These are phyloP conservation scores for Poecilia wingei DNA, from an alignment of 2,797 vertebrate genomes.

Conservation along the genomic window DNA sequence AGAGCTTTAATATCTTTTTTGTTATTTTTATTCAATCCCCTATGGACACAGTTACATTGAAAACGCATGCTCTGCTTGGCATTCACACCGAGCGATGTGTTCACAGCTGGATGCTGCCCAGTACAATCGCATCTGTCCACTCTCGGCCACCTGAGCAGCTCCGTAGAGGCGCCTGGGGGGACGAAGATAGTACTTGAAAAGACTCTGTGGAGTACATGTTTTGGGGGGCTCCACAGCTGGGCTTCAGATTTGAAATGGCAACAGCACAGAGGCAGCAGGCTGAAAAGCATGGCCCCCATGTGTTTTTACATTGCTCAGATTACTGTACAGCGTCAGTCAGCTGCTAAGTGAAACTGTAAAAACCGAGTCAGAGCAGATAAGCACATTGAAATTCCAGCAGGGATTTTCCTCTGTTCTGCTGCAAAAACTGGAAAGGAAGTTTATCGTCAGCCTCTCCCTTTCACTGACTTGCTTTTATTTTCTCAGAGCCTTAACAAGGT, in stretches of 20 bases:
- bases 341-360: slow-evolving; percentile 24
- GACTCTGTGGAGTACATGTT: slow-evolving; percentile 29
- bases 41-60: slow-evolving; percentile 29
- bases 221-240: slow-evolving; percentile 47
- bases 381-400: slow-evolving; percentile 10
- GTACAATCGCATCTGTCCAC: slow-evolving; percentile 37
- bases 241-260: slow-evolving; percentile 28
- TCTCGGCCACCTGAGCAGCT: slow-evolving; percentile 61
- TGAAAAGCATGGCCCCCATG: not conserved
- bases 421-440: slow-evolving; percentile 21
- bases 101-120: slow-evolving; percentile 64
- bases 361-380: slow-evolving; percentile 16
- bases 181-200: slow-evolving; percentile 32
- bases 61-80: slow-evolving; percentile 52
- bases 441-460: slow-evolving; percentile 8
- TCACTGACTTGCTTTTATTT: slow-evolving; percentile 13
- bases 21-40: slow-evolving; percentile 36
- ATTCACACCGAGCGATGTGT: slow-evolving; percentile 52
- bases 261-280: slow-evolving; percentile 6
- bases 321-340: slow-evolving; percentile 45
- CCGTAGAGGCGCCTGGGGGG: slow-evolving; percentile 33
- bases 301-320: slow-evolving; percentile 12
- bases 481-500: slow-evolving; percentile 41
- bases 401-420: slow-evolving; percentile 21
- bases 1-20: slow-evolving; percentile 21